A percentile compares a stretch with the other conserved stretches of the same genome.
Conservation (phyloP, 1,140 invertebrate genomes). For the Phenacoccus solenopsis region DNA sequence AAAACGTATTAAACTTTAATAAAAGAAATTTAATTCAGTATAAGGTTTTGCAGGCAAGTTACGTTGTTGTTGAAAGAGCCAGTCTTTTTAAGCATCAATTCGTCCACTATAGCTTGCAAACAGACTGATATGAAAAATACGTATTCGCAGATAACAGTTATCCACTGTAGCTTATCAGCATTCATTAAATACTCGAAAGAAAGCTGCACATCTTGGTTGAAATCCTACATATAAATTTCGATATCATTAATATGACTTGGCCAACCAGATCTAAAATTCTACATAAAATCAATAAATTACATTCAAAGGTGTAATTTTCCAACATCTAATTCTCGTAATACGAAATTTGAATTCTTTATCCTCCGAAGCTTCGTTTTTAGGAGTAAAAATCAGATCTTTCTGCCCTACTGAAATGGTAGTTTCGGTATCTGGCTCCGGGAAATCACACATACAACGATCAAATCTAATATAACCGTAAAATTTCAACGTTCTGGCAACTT, state of each 20-base stretch:
- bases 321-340: constrained; percentile 89
- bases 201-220: constrained; percentile 43
- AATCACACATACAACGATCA: constrained; percentile 59
- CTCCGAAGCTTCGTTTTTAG: constrained; percentile 36
- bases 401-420: constrained; percentile 60
- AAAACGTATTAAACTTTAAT: constrained; percentile 36
- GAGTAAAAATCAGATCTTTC: constrained; percentile 59
- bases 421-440: constrained; percentile 51
- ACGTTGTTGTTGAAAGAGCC: constrained; percentile 37
- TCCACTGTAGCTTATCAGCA: constrained; percentile 85
- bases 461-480: constrained; percentile 85
- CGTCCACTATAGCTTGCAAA: constrained; percentile 88
- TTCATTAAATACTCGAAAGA: constrained; percentile 92
- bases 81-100: constrained; percentile 71
- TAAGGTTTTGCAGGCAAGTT: constrained; percentile 22
- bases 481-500: constrained; percentile 61
- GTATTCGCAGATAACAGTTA: constrained; percentile 76
- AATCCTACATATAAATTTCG: not conserved
- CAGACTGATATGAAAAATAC: constrained; percentile 91
- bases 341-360: constrained; percentile 71
- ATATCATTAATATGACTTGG: too few relatives aligned
- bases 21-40: constrained; percentile 28
- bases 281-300: constrained; percentile 39
- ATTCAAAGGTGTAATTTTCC: constrained; percentile 82
- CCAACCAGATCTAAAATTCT: not conserved